phyloP scores from a whole-genome alignment of 2,797 vertebrate genomes.

The Lagocephalus sceleratus region DNA sequence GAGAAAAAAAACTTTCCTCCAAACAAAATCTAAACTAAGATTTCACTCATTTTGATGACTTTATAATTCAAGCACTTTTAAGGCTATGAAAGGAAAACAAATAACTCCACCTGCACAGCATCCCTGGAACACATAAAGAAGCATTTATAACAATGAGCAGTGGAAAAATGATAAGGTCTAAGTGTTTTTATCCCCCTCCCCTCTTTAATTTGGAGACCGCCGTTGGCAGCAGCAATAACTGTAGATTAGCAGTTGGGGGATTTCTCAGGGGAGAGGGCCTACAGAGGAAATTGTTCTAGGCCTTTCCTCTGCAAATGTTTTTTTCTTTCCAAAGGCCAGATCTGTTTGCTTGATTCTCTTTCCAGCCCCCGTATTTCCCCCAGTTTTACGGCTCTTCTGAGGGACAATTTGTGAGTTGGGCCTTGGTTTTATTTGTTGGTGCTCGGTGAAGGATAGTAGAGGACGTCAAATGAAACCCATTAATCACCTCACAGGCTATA shows the following conservation, averaged over 20 bases:
- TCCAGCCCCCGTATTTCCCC: conserved; percentile 67
- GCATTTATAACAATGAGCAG: conserved; percentile 55
- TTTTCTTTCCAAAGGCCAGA: conserved; percentile 78
- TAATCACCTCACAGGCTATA: conserved; percentile 82
- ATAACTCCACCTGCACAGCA: conserved; percentile 1
- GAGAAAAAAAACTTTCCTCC: background rate
- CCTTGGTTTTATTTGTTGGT: conserved; percentile 79
- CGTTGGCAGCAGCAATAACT: conserved; percentile 80
- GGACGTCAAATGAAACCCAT: conserved; percentile 84
- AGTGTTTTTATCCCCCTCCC: conserved; percentile 66
- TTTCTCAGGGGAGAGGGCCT: conserved; percentile 75
- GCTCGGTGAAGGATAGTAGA: conserved; percentile 75
- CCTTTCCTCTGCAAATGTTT: conserved; percentile 75
- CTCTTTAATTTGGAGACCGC: conserved; percentile 79
- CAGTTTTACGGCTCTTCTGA: conserved; percentile 82
- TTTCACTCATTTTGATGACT: conserved; percentile 6
- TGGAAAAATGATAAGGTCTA: conserved; percentile 57
- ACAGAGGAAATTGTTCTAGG: conserved; percentile 71
- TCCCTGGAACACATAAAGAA: conserved; percentile 21
- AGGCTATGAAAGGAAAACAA: background rate
- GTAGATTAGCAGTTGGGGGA: conserved; percentile 79
- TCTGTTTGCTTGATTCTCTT: conserved; percentile 76
- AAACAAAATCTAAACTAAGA: background rate
- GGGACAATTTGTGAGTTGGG: conserved; percentile 81
- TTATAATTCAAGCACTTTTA: conserved; percentile 2